Conservation (phyloP, 2,888 invertebrate genomes). For the Clistopyga incitator region DNA sequence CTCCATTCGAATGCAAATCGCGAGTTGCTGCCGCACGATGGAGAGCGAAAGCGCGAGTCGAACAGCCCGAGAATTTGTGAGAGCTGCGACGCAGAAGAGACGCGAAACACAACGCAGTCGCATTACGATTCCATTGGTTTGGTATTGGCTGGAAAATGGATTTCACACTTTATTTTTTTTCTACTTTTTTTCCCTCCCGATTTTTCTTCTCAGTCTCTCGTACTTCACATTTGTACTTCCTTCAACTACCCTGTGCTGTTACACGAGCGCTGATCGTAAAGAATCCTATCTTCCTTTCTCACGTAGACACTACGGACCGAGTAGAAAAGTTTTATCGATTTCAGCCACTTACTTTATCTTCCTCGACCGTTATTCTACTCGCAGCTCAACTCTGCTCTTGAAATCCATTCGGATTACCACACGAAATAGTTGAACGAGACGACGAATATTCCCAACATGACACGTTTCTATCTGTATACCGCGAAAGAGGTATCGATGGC, state of each 20-base stretch:
- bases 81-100: slow-evolving; percentile 4
- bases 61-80: slow-evolving; percentile 49
- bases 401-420: slow-evolving; percentile 44
- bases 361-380: slow-evolving; percentile 56
- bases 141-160: slow-evolving; percentile 24
- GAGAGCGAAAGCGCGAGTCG: slow-evolving; percentile 44
- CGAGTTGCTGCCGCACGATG: slow-evolving; percentile 21
- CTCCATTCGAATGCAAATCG: slow-evolving; percentile 76
- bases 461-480: too few species aligned
- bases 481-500: too few species aligned
- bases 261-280: slow-evolving; percentile 60
- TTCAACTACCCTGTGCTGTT: slow-evolving; percentile 5
- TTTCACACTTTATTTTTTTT: slow-evolving; percentile 15
- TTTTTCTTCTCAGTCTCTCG: slow-evolving; percentile 46
- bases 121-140: slow-evolving; percentile 11
- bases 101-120: slow-evolving; percentile 20
- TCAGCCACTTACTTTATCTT: slow-evolving; percentile 65
- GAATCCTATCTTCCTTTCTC: slow-evolving; percentile 65
- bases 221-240: slow-evolving; percentile 40
- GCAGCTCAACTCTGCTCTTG: slow-evolving; percentile 39
- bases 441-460: too few species aligned
- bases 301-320: slow-evolving; percentile 68
- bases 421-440: slow-evolving; percentile 2
- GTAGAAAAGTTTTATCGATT: slow-evolving; percentile 71
- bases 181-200: background rate